Conservation (phyloP, 2,797 vertebrate genomes). For the Pseudomugil gertrudae region DNA sequence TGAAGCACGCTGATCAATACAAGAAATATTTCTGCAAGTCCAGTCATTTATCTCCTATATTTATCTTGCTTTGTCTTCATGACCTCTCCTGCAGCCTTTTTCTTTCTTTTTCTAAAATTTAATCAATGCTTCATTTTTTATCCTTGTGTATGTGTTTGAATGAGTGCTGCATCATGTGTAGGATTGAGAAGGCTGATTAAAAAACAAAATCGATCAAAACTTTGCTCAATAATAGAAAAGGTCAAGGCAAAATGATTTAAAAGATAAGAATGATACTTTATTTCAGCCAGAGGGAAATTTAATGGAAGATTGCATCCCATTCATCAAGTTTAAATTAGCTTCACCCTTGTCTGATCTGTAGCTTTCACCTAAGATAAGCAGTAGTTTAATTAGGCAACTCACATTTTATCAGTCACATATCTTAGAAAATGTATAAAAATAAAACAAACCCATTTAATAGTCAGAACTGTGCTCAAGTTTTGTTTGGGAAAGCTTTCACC, state of each 20-base stretch:
- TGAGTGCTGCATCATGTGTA: background rate
- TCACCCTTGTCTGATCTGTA: background rate
- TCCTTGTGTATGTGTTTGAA: background rate
- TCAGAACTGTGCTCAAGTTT: constrained; percentile 24
- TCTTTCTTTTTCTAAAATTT: constrained; percentile 18
- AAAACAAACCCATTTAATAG: constrained; percentile 4
- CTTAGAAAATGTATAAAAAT: constrained; percentile 15
- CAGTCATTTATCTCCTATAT: constrained; percentile 30
- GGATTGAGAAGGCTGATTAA: constrained; percentile 8
- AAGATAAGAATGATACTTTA: constrained; percentile 8
- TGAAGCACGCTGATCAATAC: constrained; percentile 46
- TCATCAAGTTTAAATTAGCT: constrained; percentile 23
- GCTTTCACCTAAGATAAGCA: constrained; percentile 11
- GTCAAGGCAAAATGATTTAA: constrained; percentile 21
- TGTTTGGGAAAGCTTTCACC: constrained; percentile 48
- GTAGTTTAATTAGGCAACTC: constrained; percentile 19
- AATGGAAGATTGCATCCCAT: constrained; percentile 9
- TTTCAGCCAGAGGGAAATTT: constrained; percentile 16
- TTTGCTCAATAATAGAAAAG: constrained; percentile 19
- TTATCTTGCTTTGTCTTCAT: constrained; percentile 33
- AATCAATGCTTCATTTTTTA: constrained; percentile 1
- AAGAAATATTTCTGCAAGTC: constrained; percentile 46
- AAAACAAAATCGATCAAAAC: constrained; percentile 1
- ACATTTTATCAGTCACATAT: constrained; percentile 11
- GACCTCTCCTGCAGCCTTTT: constrained; percentile 1